Evolutionary conservation across 2,888 invertebrate genomes (phyloP).

Genomic region (Muschampia plurimacula): DNA sequence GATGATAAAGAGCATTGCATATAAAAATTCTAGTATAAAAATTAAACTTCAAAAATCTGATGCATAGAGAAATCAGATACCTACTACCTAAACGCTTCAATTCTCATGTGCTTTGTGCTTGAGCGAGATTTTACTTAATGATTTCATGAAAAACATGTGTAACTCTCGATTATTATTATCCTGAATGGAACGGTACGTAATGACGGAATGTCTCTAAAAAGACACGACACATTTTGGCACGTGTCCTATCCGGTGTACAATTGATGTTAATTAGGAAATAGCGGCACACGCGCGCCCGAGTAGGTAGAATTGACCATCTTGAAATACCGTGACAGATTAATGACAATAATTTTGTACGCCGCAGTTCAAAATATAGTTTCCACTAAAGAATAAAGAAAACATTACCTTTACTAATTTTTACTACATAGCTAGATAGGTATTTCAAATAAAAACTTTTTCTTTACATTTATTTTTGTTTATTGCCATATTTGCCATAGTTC

Average conservation of each 20-base stretch:
- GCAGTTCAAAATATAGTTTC: conserved; percentile 2
- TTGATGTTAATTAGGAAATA: conserved; percentile 84
- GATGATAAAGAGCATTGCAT: no score
- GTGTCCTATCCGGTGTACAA: conserved; percentile 82
- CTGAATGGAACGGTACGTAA: conserved; percentile 58
- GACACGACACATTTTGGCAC: conserved; percentile 80
- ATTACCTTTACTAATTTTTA: neutral
- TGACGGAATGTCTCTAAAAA: conserved; percentile 68
- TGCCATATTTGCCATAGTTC: neutral
- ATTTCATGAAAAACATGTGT: neutral
- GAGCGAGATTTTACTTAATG: no score
- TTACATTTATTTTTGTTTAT: neutral
- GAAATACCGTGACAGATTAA: conserved; percentile 49
- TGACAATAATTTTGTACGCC: conserved; percentile 14
- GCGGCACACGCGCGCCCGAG: conserved; percentile 62
- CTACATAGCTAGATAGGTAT: neutral
- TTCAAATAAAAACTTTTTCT: neutral
- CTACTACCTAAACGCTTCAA: neutral
- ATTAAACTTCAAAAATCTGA: no score
- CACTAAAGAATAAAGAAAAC: neutral
- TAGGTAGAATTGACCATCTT: conserved; percentile 54
- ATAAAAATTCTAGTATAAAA: no score
- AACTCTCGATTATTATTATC: conserved; percentile 44
- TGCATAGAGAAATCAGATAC: neutral
- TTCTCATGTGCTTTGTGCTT: no score